Percentiles rank a stretch among this genome's conserved stretches.
phyloP scores from a whole-genome alignment of 37 sponge, comb jelly and placozoan species.

The Tethya wilhelma region DNA sequence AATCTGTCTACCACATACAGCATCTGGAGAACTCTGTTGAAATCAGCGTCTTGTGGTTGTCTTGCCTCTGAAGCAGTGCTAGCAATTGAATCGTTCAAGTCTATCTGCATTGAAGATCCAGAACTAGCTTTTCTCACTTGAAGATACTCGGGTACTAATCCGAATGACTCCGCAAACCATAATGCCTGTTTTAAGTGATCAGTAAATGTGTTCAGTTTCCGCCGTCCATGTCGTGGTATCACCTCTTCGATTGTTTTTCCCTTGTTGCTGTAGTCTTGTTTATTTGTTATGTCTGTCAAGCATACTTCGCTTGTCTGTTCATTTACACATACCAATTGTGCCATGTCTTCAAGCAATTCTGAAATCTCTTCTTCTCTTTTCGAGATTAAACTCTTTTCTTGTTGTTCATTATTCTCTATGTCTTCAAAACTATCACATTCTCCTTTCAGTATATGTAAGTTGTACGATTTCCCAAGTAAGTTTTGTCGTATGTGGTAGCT shows the following conservation, averaged over 20 bases:
- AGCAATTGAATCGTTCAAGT: background rate
- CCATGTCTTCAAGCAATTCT: background rate
- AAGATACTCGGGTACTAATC: background rate
- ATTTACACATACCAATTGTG: background rate
- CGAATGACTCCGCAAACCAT: conserved; percentile 9
- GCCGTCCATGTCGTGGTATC: background rate
- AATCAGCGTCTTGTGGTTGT: background rate
- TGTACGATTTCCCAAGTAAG: background rate
- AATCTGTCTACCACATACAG: conserved; percentile 19
- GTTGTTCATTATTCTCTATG: background rate
- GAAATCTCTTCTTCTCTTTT: background rate
- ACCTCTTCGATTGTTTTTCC: background rate
- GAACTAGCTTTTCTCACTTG: background rate
- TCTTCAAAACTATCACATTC: background rate
- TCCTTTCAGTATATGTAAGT: background rate
- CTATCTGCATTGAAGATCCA: background rate
- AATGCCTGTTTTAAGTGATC: background rate
- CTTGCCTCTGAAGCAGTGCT: background rate
- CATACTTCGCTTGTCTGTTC: background rate
- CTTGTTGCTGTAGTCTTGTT: background rate
- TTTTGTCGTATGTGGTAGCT: background rate
- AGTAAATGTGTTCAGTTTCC: background rate
- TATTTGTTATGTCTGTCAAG: background rate
- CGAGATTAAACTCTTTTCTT: background rate
- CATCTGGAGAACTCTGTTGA: background rate